Base-by-base conservation (phyloP, 2,113 vertebrate genomes). In the Zapus hudsonius region DNA sequence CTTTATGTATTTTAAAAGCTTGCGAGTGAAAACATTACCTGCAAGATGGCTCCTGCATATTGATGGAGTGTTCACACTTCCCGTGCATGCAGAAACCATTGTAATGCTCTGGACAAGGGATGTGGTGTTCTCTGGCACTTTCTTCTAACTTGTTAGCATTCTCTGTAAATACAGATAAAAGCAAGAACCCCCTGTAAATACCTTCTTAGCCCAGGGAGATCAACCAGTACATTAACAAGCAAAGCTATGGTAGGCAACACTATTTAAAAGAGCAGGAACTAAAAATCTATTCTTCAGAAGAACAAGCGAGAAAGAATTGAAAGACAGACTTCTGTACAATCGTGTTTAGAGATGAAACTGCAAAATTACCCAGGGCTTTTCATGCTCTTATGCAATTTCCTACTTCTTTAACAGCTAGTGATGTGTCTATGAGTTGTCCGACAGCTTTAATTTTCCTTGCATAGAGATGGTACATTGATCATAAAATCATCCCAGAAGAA, bases 21-120 rank as follows among this genome's bases (percentile, higher is more conserved):
- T 42, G 72, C 44, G 2, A 81, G 73, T 16, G 75, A 42, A 94
- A 94, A 64, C 25, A 44, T 98, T 99, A 99, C 99, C 99, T 99
- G 99, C 99, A 99, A 82, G 99, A 99, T 0, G 99, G 99, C 97
- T 99, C 98, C 96, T 98, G 98, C 98, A 98, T 98, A 86, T 98
- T 98, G 84, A 98, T 98, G 90, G 99, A 99, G 96, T 99, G 99
- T 96, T 99, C 99, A 84, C 99, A 99, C 96, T 99, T 99, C 95
- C 99, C 99, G 2, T 99, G 99, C 97, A 99, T 98, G 95, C 99
- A 99, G 98, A 99, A 99, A 97, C 99, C 99, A 44, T 99, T 99
- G 98, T 98, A 99, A 94, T 98, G 98, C 89, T 99, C 99, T 85
- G 99, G 99, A 98, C 99, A 99, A 81, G 99, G 99, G 94, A 99